These are phyloP conservation scores for Carposina sasakii DNA, from an alignment of 1,140 invertebrate species.

Conservation along the genomic window DNA sequence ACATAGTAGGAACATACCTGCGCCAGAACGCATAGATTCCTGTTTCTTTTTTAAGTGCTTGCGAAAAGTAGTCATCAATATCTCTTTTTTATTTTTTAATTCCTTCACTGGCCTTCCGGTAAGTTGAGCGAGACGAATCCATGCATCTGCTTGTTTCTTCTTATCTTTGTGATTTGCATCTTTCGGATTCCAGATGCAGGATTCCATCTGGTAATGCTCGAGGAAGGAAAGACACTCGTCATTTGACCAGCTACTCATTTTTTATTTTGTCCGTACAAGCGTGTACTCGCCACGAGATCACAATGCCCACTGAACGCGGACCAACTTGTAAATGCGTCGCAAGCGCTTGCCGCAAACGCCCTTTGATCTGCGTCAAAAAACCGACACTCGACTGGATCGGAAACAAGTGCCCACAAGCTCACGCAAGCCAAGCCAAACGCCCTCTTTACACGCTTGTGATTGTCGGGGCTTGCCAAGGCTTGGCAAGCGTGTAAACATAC, in stretches of 20 bases:
- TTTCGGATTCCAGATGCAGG: slow-evolving; percentile 14
- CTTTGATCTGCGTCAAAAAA: slow-evolving; percentile 22
- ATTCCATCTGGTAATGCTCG: slow-evolving; percentile 15
- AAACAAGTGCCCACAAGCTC: slow-evolving; percentile 9
- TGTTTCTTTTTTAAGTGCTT: slow-evolving; percentile 20
- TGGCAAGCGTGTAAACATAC: slow-evolving; percentile 20
- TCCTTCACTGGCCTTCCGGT: slow-evolving; percentile 12
- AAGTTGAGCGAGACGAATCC: slow-evolving; percentile 13
- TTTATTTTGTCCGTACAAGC: neutral
- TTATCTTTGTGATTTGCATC: slow-evolving; percentile 19
- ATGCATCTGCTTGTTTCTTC: slow-evolving; percentile 20
- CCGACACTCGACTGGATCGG: slow-evolving; percentile 20
- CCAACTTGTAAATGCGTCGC: slow-evolving; percentile 8
- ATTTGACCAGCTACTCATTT: slow-evolving; percentile 16
- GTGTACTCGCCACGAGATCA: slow-evolving; percentile 7
- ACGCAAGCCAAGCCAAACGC: slow-evolving; percentile 19
- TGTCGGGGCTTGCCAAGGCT: neutral
- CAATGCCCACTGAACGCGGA: slow-evolving; percentile 11
- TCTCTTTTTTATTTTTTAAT: slow-evolving; percentile 24
- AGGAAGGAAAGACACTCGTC: slow-evolving; percentile 14
- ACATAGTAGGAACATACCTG: slow-evolving; percentile 8
- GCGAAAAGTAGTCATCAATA: slow-evolving; percentile 16
- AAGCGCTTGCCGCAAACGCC: slow-evolving; percentile 16
- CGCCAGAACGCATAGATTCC: slow-evolving; percentile 18
- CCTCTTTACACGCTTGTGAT: slow-evolving; percentile 19